Base-by-base conservation (phyloP, 2,797 vertebrate genomes). In the Alcedo quadribrachys region DNA sequence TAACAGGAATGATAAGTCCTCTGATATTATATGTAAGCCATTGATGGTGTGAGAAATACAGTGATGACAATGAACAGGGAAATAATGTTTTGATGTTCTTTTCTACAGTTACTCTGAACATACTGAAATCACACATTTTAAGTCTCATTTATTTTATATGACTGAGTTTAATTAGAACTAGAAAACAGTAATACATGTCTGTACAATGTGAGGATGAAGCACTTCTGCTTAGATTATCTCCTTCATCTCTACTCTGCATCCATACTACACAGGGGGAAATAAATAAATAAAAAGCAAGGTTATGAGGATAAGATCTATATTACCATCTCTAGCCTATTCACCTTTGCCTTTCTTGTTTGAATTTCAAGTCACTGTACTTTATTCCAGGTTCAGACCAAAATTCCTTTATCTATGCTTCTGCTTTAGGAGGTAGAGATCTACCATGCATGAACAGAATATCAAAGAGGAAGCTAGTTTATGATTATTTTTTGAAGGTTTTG, bases 261-360 rank as follows among this genome's bases (percentile, higher is more conserved):
- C 48, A 5, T 58, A 79, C 33, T 75, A 33, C 58, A 60, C 17
- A 55, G 30, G 4, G 5, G 22, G 15, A 94, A 94, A 86, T 74
- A 76, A 86, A 63, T 70, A 6, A 88, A 48, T 62, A 73, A 88
- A 42, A 55, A 88, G 5, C 48, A 79, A 81, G 33, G 19, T 21
- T 74, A 50, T 61, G 50, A 87, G 28, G 48, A 62, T 63, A 75
- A 71, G 63, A 84, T 61, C 85, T 77, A 21, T 75, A 65, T 66
- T 79, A 80, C 21, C 30, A 82, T 20, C 20, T 87, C 35, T 81
- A 70, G 28, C 57, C 28, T 42, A 24, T 58, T 88, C 67, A 77
- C 65, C 65, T 82, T 91, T 84, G 63, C 24, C 8, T 93, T 90
- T 88, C 42, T 69, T 62, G 65, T 84, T 91, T 70, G 63, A 92